These are phyloP conservation scores for Augochlora pura DNA, from an alignment of 1,140 invertebrate species.

Conservation along the genomic window DNA sequence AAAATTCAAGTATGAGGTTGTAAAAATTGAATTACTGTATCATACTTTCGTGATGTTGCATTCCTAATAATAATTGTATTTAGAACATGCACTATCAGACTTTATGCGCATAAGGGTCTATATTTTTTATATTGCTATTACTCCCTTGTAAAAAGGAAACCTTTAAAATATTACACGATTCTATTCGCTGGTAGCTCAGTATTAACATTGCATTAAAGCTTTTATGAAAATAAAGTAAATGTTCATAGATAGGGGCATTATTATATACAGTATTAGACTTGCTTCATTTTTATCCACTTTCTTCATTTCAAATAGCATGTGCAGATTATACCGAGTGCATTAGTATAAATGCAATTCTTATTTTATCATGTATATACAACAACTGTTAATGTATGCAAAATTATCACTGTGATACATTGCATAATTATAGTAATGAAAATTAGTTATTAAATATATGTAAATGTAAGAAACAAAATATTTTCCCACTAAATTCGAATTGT, in stretches of 20 bases:
- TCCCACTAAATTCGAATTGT: slow-evolving; percentile 5
- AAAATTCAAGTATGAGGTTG: slow-evolving; percentile 14
- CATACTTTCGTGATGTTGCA: background rate
- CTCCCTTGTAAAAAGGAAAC: slow-evolving; percentile 12
- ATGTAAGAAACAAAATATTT: slow-evolving; percentile 23
- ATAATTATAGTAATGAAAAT: slow-evolving; percentile 27
- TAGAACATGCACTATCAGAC: slow-evolving; percentile 18
- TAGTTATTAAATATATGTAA: slow-evolving; percentile 26
- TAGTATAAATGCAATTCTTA: slow-evolving; percentile 12
- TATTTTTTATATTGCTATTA: slow-evolving; percentile 24
- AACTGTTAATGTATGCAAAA: slow-evolving; percentile 28
- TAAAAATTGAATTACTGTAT: slow-evolving; percentile 18
- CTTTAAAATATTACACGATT: slow-evolving; percentile 16
- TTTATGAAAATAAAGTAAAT: background rate
- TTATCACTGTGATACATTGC: slow-evolving; percentile 42
- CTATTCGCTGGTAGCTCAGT: slow-evolving; percentile 20
- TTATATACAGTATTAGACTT: slow-evolving; percentile 14
- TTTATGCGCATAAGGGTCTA: slow-evolving; percentile 24
- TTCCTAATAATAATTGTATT: slow-evolving; percentile 8
- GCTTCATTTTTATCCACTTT: background rate
- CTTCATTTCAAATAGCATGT: background rate
- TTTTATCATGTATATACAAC: slow-evolving; percentile 16
- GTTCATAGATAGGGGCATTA: slow-evolving; percentile 25
- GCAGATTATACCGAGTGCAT: slow-evolving; percentile 2
- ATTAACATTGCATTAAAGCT: slow-evolving; percentile 6